These are phyloP conservation scores for Plebejus argus DNA, from an alignment of 2,888 invertebrate genomes.

Conservation along the genomic window DNA sequence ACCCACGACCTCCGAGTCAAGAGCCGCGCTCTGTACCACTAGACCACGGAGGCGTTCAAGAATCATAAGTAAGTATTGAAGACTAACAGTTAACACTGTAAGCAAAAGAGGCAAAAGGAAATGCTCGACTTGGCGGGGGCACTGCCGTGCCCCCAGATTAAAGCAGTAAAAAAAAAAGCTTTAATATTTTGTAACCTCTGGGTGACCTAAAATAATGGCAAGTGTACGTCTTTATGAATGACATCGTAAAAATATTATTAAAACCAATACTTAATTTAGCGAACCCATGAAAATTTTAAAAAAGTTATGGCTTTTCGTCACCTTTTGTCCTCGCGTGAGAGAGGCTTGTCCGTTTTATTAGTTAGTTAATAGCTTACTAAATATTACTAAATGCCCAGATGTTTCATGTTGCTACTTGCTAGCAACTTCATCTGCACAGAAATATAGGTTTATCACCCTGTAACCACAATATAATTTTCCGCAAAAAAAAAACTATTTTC, in stretches of 20 bases:
- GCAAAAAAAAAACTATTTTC: no score
- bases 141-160: no score
- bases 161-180: background rate
- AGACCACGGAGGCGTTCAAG: no score
- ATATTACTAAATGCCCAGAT: no score
- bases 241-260: background rate
- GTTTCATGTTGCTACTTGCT: no score
- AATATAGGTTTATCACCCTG: background rate
- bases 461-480: no score
- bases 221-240: background rate
- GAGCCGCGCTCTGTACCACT: no score
- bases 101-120: background rate
- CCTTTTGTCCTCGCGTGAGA: background rate
- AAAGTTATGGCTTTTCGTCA: background rate
- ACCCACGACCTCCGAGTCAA: no score
- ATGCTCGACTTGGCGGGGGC: no score
- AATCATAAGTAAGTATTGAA: no score
- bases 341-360: constrained; percentile 10
- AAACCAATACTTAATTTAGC: background rate
- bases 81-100: no score
- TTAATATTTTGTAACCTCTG: background rate
- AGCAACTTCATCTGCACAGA: background rate
- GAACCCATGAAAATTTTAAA: background rate
- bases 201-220: background rate
- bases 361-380: no score